Conservation (phyloP, 2,113 vertebrate species). For the Ploceus nigricollis region DNA sequence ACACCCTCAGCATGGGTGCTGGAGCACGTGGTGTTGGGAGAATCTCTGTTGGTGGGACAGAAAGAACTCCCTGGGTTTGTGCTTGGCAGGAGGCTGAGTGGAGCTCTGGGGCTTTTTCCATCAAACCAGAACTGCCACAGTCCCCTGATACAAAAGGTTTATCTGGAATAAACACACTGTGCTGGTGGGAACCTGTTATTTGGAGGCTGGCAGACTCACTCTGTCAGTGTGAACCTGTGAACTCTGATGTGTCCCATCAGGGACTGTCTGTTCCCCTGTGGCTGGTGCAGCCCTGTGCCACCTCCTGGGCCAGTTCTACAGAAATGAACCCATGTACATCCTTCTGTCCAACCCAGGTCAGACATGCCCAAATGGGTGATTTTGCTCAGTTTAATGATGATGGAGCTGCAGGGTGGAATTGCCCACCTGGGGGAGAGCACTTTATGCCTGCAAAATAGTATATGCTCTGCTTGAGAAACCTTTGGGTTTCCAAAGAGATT, state of each 20-base stretch:
- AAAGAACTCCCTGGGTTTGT: not conserved
- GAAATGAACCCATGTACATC: fast-evolving
- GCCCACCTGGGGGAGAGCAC: not conserved
- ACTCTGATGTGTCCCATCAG: not conserved
- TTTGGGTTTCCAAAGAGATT: not conserved
- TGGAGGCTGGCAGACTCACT: not conserved
- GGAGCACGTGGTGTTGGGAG: fast-evolving
- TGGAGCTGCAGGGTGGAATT: not conserved
- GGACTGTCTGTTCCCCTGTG: not conserved
- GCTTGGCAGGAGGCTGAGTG: not conserved
- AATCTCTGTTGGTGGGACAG: fast-evolving
- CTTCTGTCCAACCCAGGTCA: not conserved
- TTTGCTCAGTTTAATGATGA: not conserved
- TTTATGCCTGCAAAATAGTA: not conserved
- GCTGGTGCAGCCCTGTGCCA: not conserved
- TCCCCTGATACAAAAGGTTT: not conserved
- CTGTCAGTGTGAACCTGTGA: not conserved
- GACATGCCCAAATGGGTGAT: not conserved
- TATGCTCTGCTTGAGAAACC: not conserved
- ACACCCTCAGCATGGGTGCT: not conserved
- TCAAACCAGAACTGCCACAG: not conserved
- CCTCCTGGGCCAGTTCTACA: not conserved
- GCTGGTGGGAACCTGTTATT: not conserved
- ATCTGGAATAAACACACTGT: not conserved
- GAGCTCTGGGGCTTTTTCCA: not conserved